Evolutionary conservation across 2,888 invertebrate genomes (phyloP), one percentile per base, ranked within the genome.

Genomic region (Xestia rhomboidea): DNA sequence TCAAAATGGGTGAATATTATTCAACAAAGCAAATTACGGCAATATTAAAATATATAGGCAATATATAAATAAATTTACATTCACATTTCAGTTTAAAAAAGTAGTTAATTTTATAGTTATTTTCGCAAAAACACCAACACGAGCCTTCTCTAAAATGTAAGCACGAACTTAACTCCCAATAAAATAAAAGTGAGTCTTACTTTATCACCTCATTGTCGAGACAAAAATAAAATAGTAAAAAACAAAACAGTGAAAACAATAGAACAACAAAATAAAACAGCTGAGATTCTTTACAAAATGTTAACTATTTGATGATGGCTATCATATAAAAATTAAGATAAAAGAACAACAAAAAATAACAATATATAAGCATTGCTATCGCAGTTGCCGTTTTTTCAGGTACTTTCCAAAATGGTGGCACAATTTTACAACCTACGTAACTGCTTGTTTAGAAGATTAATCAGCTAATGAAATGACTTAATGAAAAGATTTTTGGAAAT

Each of bases 121-220:
- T 34, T 44, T 62, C 8, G 10, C n/a, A 67, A 72, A 57, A 81
- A 73, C 49, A 63, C 0, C 2, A 77, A 86, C 66, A 77, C 72
- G 84, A 66, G 80, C 21, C 68, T 3, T 24, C 5, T 38, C 64
- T 60, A 73, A 67, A 54, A 73, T 54, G 27, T 54, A 30, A 34
- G n/a, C 2, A n/a, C 4, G 11, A 66, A 46, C 46, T 13, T 54
- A 60, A 30, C 51, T 66, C 13, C 7, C 38, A 83, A 63, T 68
- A 70, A 60, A 70, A 63, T 64, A 76, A 83, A 78, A 86, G 51
- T 62, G 66, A 79, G 49, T 71, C 68, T 77, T 21, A 63, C n/a
- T 79, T 77, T 71, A 74, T 62, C 5, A 74, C 67, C 46, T 13
- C 51, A 72, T 64, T 76, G 64, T 76, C n/a, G n/a, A n/a, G 21